These are phyloP conservation scores for Galaxias olidus DNA, from an alignment of 2,797 vertebrate species.

Conservation along the genomic window DNA sequence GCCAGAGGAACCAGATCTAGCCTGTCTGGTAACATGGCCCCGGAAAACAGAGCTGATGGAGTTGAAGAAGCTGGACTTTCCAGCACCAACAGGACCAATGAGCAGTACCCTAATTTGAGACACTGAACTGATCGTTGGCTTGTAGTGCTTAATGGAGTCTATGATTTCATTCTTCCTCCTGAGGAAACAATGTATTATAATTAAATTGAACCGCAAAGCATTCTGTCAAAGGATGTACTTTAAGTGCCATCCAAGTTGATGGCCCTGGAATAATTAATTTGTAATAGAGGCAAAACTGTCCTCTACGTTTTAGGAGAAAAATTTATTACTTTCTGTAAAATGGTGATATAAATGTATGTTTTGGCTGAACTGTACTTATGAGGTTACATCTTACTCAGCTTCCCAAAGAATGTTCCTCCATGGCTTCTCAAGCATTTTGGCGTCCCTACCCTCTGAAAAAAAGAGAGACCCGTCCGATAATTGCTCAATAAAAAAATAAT, in stretches of 20 bases:
- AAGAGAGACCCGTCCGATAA: too few relatives aligned
- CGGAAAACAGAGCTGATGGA: slow-evolving; percentile 68
- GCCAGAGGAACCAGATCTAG: slow-evolving; percentile 48
- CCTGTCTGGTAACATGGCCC: slow-evolving; percentile 62
- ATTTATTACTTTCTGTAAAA: neutral
- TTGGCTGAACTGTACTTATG: neutral
- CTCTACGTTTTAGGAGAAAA: too few relatives aligned
- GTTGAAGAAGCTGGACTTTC: slow-evolving; percentile 75
- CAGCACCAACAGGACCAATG: slow-evolving; percentile 60
- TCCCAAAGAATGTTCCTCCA: slow-evolving; percentile 34
- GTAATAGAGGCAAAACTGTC: too few relatives aligned
- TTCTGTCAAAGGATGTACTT: neutral
- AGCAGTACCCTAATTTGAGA: slow-evolving; percentile 47
- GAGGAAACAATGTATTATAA: too few relatives aligned
- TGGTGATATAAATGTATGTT: neutral
- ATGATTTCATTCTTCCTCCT: slow-evolving; percentile 46
- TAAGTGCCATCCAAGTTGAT: neutral
- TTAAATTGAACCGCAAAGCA: too few relatives aligned
- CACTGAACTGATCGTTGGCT: slow-evolving; percentile 31
- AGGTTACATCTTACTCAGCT: slow-evolving; percentile 22
- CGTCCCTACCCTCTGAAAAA: neutral
- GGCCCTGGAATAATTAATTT: too few relatives aligned
- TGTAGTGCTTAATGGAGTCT: slow-evolving; percentile 35
- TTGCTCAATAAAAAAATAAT: neutral
- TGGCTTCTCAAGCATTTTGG: slow-evolving; percentile 19